These are phyloP conservation scores for Agonopterix subpropinquella DNA, from an alignment of 2,888 invertebrate genomes.

Conservation along the genomic window DNA sequence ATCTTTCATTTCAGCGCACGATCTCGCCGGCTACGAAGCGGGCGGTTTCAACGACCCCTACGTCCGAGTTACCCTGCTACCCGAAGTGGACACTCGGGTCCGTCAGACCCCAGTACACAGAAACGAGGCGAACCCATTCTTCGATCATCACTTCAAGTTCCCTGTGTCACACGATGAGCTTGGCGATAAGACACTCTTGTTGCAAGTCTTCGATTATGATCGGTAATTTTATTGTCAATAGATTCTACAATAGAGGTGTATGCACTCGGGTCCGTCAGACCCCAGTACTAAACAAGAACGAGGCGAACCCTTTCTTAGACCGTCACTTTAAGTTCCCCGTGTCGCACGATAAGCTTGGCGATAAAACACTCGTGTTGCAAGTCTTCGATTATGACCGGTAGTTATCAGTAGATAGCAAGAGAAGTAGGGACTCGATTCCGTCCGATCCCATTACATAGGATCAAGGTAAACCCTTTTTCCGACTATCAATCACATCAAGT, in stretches of 20 bases:
- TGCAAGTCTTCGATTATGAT: slow-evolving; percentile 82
- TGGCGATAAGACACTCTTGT: slow-evolving; percentile 83
- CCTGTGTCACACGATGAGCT: slow-evolving; percentile 93
- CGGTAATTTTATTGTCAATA: slow-evolving; percentile 31
- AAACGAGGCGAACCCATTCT: slow-evolving; percentile 90
- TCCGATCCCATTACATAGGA: slow-evolving; percentile 89
- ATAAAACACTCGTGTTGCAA: slow-evolving; percentile 85
- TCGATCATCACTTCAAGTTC: slow-evolving; percentile 95
- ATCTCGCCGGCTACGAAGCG: slow-evolving; percentile 87
- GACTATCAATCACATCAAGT: slow-evolving; percentile 93
- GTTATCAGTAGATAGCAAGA: not conserved
- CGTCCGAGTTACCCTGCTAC: slow-evolving; percentile 85
- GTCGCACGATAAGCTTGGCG: slow-evolving; percentile 89
- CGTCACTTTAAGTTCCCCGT: slow-evolving; percentile 96
- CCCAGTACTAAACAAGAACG: slow-evolving; percentile 86
- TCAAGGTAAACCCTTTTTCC: slow-evolving; percentile 90
- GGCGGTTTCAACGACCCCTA: slow-evolving; percentile 95
- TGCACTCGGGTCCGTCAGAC: slow-evolving; percentile 91
- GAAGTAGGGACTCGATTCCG: slow-evolving; percentile 90
- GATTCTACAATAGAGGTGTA: slow-evolving; percentile 74
- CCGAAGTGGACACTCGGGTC: slow-evolving; percentile 89
- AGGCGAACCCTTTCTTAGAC: slow-evolving; percentile 91
- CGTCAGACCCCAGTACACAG: slow-evolving; percentile 90
- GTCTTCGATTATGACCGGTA: slow-evolving; percentile 78
- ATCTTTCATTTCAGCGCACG: slow-evolving; percentile 78